phyloP scores from a whole-genome alignment of 1,140 invertebrate species.

The Trypoxylus dichotomus region DNA sequence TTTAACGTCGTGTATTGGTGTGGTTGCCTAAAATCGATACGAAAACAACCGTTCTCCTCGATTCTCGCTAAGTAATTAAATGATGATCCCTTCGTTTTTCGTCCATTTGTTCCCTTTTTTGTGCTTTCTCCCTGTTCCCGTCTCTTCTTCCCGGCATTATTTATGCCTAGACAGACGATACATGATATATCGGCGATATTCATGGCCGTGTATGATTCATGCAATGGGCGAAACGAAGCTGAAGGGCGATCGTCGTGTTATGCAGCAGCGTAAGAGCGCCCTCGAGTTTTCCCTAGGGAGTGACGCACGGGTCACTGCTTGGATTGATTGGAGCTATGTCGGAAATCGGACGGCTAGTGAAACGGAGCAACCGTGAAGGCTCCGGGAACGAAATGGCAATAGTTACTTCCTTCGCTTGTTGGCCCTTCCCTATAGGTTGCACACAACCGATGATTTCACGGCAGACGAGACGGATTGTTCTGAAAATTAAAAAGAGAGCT shows the following conservation, averaged over 20 bases:
- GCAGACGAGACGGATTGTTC: neutral
- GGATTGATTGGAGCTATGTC: conserved; percentile 35
- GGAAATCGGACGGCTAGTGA: conserved; percentile 31
- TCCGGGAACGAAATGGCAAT: conserved; percentile 20
- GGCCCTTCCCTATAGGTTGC: neutral
- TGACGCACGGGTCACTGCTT: conserved; percentile 34
- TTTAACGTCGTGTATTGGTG: neutral
- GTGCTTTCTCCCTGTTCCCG: neutral
- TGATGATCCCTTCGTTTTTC: conserved; percentile 2
- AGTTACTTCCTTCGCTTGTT: neutral
- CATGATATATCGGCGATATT: conserved; percentile 26
- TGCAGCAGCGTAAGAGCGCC: neutral
- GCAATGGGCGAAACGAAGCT: conserved; percentile 20
- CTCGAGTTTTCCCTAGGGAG: conserved; percentile 30
- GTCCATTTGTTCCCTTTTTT: neutral
- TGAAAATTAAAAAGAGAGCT: neutral
- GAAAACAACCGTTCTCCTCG: neutral
- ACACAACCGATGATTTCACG: neutral
- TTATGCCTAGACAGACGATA: conserved; percentile 9
- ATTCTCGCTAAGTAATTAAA: conserved; percentile 5
- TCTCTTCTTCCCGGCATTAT: neutral
- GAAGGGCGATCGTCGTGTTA: conserved; percentile 17
- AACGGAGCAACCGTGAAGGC: conserved; percentile 6
- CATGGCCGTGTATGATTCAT: conserved; percentile 28
- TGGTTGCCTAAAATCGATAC: neutral